phyloP scores from a whole-genome alignment of 1,140 invertebrate species.

The Pseudomyrmex flavicornis region DNA sequence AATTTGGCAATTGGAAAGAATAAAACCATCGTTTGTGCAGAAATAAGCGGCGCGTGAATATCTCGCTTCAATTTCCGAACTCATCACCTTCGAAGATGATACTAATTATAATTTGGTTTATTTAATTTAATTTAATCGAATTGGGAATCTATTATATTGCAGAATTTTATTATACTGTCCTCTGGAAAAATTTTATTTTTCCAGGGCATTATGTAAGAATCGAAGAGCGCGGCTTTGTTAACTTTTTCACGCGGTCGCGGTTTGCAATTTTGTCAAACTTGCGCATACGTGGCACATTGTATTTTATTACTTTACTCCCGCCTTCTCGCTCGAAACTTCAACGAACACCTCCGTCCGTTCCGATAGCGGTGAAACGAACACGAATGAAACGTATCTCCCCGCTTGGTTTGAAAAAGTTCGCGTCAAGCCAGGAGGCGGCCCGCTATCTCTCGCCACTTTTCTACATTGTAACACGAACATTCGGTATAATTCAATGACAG shows the following conservation, averaged over 20 bases:
- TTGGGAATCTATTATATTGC: not conserved
- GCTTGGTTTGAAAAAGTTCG: constrained; percentile 31
- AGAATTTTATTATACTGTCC: not conserved
- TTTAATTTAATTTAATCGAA: not conserved
- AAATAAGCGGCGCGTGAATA: not conserved
- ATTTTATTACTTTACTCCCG: constrained; percentile 25
- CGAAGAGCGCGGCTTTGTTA: not conserved
- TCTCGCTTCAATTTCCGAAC: not conserved
- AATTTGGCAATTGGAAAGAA: not conserved
- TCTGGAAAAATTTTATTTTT: not conserved
- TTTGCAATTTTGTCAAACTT: constrained; percentile 35
- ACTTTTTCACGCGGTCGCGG: not conserved
- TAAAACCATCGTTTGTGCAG: not conserved
- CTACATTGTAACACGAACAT: constrained; percentile 18
- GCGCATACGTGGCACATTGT: not conserved
- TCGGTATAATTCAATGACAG: constrained; percentile 49
- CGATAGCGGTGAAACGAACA: not conserved
- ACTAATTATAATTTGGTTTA: too few relatives aligned
- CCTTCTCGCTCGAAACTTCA: not conserved
- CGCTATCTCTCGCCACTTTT: constrained; percentile 53
- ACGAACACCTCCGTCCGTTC: not conserved
- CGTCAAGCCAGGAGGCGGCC: constrained; percentile 4
- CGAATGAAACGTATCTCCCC: constrained; percentile 47
- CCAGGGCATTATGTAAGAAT: not conserved
- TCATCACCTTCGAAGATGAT: not conserved